Evolutionary conservation across 37 sponge, comb jelly and placozoan genomes (phyloP).

Genomic region (Oscarella lobularis): DNA sequence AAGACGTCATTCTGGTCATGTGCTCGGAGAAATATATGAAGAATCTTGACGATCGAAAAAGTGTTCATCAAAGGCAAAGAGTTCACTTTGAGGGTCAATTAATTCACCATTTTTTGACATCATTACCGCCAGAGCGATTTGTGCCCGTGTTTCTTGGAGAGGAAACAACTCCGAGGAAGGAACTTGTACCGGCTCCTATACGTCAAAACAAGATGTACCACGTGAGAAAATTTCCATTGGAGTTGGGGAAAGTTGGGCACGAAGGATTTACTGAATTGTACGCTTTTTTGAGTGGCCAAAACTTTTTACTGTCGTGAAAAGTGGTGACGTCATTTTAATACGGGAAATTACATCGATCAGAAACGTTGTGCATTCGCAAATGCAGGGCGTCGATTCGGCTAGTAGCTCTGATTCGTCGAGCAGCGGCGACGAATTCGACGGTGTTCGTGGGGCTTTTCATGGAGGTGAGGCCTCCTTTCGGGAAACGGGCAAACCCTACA

Average conservation of each 20-base stretch:
- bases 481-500: no score
- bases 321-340: no score
- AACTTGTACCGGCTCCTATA: neutral
- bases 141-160: neutral
- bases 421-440: no score
- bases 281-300: neutral
- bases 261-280: neutral
- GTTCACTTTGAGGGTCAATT: neutral
- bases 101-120: neutral
- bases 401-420: no score
- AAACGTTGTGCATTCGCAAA: no score
- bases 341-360: no score
- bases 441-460: no score
- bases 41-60: neutral
- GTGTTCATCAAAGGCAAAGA: neutral
- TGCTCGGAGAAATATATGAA: neutral
- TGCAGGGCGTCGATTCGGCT: no score
- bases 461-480: no score
- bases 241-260: neutral
- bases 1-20: neutral
- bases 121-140: neutral
- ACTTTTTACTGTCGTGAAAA: no score
- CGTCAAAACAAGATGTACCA: neutral
- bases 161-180: neutral
- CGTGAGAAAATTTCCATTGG: neutral